Base-by-base conservation (phyloP, 2,113 vertebrate species). In the Stigmatopora argus region DNA sequence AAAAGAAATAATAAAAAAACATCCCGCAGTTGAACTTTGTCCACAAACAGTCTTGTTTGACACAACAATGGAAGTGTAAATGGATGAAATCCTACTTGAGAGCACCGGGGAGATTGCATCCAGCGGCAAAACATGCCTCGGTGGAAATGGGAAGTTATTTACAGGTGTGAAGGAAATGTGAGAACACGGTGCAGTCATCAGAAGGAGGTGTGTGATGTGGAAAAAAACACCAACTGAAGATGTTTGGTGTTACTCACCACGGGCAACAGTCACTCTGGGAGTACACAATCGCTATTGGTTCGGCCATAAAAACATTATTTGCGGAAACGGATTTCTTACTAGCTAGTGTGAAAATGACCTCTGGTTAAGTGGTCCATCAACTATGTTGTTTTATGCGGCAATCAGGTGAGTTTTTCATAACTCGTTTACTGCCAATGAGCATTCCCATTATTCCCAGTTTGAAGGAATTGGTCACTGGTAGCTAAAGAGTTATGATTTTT, bases 1-100 rank as follows among this genome's bases (percentile, higher is more conserved):
- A 31, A 31, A 41, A 41, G 38, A 41, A 4, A 7, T 4, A 7
- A 1, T 5, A 38, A 41, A 41, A 63, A 62, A 49, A 62, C 48
- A 70, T 14, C 57, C 64, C 81, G 71, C 71, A 68, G 72, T 72
- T 72, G 70, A 66, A 78, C 62, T 79, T 73, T 72, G 72, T 81
- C 75, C 58, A 66, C 64, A 74, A 77, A 76, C 65, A 79, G 73
- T 79, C 75, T 74, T 74, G 74, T 61, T 61, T 61, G 59, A 61
- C 38, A 61, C 59, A 19, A n/a, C 59, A 23, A 38, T 61, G 14
- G 59, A 6, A 62, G 41, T 34, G 23, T 47, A 41, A 71, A 62
- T 51, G 23, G 56, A 67, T 62, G 38, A 18, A 21, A 67, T 68
- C 35, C 13, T 26, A 31, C 44, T 57, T 56, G 15, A 62, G 59